Percentiles rank a stretch among this genome's conserved stretches.
Evolutionary conservation across 2,113 vertebrate species (phyloP).

Genomic region (Diglossa brunneiventris): DNA sequence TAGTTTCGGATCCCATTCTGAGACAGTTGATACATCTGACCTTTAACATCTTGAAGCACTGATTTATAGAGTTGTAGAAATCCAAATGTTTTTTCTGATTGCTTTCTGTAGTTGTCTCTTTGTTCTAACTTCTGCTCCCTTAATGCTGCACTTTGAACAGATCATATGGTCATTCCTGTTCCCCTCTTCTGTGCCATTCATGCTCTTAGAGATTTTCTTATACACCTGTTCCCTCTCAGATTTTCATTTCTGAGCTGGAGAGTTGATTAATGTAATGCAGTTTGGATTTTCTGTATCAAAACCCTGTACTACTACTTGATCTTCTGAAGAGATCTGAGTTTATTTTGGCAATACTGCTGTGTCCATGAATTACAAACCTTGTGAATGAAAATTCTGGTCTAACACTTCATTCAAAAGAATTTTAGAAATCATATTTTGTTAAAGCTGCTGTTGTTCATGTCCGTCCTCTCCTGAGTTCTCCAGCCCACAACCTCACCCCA

Average conservation of each 20-base stretch:
- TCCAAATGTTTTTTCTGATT: background rate
- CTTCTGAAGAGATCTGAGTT: background rate
- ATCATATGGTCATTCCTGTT: background rate
- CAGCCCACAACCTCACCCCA: background rate
- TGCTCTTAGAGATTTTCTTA: background rate
- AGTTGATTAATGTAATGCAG: background rate
- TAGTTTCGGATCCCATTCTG: slow-evolving; percentile 1
- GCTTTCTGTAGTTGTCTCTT: background rate
- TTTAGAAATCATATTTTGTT: background rate
- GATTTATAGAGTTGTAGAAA: background rate
- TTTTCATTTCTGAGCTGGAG: background rate
- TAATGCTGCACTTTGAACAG: background rate
- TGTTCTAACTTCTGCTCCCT: background rate
- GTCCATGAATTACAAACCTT: background rate
- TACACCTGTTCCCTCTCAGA: background rate
- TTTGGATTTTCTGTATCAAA: background rate
- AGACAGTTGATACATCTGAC: background rate
- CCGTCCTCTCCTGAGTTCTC: background rate
- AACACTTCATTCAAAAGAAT: background rate
- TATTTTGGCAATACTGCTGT: background rate
- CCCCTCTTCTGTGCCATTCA: background rate
- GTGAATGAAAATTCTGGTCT: background rate
- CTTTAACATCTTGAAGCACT: background rate
- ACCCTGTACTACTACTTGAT: background rate
- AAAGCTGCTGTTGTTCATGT: accelerated